phyloP scores from a whole-genome alignment of 92 coral and sea anemone genomes.

The Nematostella vectensis region DNA sequence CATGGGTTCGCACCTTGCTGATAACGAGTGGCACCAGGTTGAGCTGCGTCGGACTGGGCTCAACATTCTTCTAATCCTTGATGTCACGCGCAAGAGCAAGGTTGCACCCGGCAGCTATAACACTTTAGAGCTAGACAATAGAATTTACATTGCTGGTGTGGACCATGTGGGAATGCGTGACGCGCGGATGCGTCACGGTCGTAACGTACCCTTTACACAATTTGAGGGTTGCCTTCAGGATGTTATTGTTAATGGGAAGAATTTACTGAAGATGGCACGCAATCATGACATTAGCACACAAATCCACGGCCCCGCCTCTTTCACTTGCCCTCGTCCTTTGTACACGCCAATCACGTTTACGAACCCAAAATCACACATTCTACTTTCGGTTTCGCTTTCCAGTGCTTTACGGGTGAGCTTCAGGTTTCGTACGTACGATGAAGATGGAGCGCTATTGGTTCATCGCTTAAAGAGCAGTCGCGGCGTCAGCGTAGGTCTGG shows the following conservation, averaged over 20 bases:
- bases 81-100: conserved; percentile 4
- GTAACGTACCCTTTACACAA: conserved; percentile 21
- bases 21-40: conserved; percentile 80
- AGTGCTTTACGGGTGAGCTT: conserved; percentile 44
- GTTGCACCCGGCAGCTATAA: conserved; percentile 38
- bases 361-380: conserved; percentile 52
- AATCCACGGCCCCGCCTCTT: conserved; percentile 25
- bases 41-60: conserved; percentile 34
- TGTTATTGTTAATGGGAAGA: conserved; percentile 25
- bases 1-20: conserved; percentile 52
- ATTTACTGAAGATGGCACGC: conserved; percentile 31
- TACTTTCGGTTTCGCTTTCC: conserved; percentile 14
- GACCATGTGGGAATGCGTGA: conserved; percentile 22
- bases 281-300: conserved; percentile 14
- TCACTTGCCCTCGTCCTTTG: conserved; percentile 15
- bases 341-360: conserved; percentile 59
- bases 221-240: conserved; percentile 79
- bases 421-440: conserved; percentile 71
- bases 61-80: conserved; percentile 23
- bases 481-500: conserved; percentile 40
- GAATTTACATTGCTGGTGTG: conserved; percentile 54
- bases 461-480: conserved; percentile 24
- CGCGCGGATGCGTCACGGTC: conserved; percentile 16
- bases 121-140: conserved; percentile 37
- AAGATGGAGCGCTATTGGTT: conserved; percentile 54